Evolutionary conservation across 2,113 vertebrate genomes (phyloP).

Genomic region (Syngnathus scovelli): DNA sequence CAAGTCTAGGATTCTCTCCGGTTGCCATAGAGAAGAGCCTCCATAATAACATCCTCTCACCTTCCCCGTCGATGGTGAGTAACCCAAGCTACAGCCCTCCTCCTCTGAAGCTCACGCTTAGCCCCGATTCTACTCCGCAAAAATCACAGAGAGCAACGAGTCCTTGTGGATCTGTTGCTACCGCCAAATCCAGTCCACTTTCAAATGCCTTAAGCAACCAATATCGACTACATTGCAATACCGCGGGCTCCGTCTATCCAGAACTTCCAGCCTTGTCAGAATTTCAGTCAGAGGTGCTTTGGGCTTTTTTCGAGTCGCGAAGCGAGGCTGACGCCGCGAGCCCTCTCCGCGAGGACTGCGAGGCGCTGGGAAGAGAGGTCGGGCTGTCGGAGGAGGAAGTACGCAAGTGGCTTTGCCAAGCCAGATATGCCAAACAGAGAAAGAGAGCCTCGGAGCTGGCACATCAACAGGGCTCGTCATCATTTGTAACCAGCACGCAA

Average conservation of each 20-base stretch:
- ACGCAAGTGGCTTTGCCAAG: slow-evolving; percentile 66
- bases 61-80: slow-evolving; percentile 59
- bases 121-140: slow-evolving; percentile 62
- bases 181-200: slow-evolving; percentile 49
- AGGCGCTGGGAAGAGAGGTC: slow-evolving; percentile 71
- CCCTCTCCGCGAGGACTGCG: slow-evolving; percentile 72
- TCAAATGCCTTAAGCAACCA: slow-evolving; percentile 61
- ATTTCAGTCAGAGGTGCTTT: slow-evolving; percentile 74
- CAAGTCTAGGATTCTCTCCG: slow-evolving; percentile 50
- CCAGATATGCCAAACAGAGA: slow-evolving; percentile 59
- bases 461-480: slow-evolving; percentile 8
- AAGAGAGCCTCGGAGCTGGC: slow-evolving; percentile 34
- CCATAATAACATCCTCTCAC: slow-evolving; percentile 55
- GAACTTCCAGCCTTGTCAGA: slow-evolving; percentile 65
- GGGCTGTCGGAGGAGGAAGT: slow-evolving; percentile 71
- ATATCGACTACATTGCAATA: slow-evolving; percentile 35
- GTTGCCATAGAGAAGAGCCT: slow-evolving; percentile 43
- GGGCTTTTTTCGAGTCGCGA: slow-evolving; percentile 73
- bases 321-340: slow-evolving; percentile 68
- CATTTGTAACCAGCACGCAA: slow-evolving; percentile 11
- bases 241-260: slow-evolving; percentile 29
- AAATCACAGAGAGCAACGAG: slow-evolving; percentile 59
- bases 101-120: slow-evolving; percentile 61
- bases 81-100: slow-evolving; percentile 58
- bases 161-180: slow-evolving; percentile 46